phyloP scores from a whole-genome alignment of 2,113 vertebrate species.

The Myiozetetes cayanensis region DNA sequence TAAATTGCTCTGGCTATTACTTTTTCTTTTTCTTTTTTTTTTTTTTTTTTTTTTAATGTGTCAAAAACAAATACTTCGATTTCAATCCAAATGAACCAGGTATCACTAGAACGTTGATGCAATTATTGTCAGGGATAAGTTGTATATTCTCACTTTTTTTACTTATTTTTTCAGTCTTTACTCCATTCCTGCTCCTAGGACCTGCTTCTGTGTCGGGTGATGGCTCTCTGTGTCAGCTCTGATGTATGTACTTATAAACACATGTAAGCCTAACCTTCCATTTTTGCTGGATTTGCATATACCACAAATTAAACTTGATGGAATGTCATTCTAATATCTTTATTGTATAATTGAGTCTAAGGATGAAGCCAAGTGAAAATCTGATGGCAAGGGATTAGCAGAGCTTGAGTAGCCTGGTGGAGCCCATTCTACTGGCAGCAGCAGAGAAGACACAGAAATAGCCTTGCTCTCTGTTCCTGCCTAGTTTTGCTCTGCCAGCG shows the following conservation, averaged over 20 bases:
- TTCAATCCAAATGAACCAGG: background rate
- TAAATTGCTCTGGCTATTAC: background rate
- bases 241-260: accelerated
- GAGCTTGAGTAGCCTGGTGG: background rate
- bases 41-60: background rate
- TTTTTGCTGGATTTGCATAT: background rate
- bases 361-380: background rate
- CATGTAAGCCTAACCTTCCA: background rate
- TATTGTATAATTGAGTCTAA: background rate
- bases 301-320: background rate
- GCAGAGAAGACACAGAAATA: background rate
- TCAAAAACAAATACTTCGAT: background rate
- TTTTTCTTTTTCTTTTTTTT: background rate
- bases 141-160: background rate
- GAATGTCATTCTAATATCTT: background rate
- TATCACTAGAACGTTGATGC: background rate
- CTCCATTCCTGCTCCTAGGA: background rate
- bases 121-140: background rate
- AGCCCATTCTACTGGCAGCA: background rate
- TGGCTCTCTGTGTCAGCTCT: background rate
- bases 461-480: background rate
- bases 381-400: background rate
- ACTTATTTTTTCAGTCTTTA: background rate
- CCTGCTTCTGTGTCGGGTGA: background rate
- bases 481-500: background rate